Evolutionary conservation across 2,888 invertebrate genomes (phyloP).

Genomic region (Watsonalla binaria): DNA sequence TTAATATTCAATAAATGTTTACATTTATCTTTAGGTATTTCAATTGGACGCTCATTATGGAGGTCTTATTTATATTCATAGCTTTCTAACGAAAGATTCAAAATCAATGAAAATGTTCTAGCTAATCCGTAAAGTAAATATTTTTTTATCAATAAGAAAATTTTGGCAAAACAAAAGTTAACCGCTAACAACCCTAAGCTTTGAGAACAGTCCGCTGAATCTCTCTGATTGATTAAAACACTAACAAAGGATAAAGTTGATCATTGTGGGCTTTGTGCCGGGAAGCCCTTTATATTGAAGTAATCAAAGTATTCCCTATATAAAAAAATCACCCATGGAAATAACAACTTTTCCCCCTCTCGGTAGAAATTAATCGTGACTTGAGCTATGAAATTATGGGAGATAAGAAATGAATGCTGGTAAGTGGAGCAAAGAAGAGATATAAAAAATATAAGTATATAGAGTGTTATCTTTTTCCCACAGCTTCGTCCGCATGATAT

Average conservation of each 20-base stretch:
- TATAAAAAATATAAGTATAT: no score
- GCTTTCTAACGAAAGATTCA: no score
- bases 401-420: not conserved
- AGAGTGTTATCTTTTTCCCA: no score
- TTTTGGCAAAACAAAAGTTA: conserved; percentile 16
- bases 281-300: conserved; percentile 70
- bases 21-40: no score
- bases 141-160: not conserved
- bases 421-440: no score
- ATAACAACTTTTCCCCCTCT: conserved; percentile 54
- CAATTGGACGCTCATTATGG: no score
- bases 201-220: conserved; percentile 29
- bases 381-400: conserved; percentile 7
- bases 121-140: no score
- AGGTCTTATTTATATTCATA: no score
- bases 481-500: no score
- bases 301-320: conserved; percentile 69
- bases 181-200: conserved; percentile 1
- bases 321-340: conserved; percentile 54
- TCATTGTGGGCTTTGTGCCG: conserved; percentile 63
- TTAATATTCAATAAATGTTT: no score
- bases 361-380: conserved; percentile 21
- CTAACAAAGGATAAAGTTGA: conserved; percentile 75
- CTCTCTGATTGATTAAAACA: conserved; percentile 75
- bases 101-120: no score